phyloP scores from a whole-genome alignment of 2,888 invertebrate species.

The Monopis laevigella region DNA sequence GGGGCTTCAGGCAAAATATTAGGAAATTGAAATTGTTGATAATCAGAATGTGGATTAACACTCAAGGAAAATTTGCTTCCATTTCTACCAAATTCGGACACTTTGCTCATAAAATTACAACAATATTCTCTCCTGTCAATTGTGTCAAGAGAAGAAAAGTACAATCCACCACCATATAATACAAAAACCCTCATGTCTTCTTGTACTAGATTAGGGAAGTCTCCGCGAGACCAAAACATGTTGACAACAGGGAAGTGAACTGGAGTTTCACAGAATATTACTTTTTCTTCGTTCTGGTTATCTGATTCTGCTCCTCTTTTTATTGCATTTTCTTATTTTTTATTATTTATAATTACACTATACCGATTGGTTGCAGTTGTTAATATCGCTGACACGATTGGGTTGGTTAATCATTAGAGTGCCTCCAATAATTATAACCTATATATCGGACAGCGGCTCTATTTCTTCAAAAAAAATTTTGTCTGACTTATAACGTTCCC shows the following conservation, averaged over 20 bases:
- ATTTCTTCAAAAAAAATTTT: constrained; percentile 76
- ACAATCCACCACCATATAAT: constrained; percentile 91
- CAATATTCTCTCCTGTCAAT: constrained; percentile 92
- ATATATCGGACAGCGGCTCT: constrained; percentile 76
- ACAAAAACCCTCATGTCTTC: constrained; percentile 94
- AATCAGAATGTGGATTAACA: constrained; percentile 88
- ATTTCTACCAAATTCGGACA: constrained; percentile 87
- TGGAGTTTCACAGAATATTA: constrained; percentile 92
- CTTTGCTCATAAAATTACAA: constrained; percentile 89
- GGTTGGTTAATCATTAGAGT: constrained; percentile 89
- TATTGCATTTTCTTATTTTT: too few species aligned
- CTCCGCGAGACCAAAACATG: constrained; percentile 91
- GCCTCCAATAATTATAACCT: constrained; percentile 91
- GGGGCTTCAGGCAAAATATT: constrained; percentile 95
- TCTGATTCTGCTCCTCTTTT: constrained; percentile 84
- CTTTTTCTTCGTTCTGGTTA: constrained; percentile 94
- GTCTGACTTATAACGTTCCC: constrained; percentile 87
- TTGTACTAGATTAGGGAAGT: constrained; percentile 91
- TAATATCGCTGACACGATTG: too few species aligned
- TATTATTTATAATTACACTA: constrained; percentile 85
- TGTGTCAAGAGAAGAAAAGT: constrained; percentile 92
- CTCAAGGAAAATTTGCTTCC: constrained; percentile 87
- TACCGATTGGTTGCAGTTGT: constrained; percentile 89
- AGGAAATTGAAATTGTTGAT: constrained; percentile 90
- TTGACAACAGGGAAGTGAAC: constrained; percentile 89